These are phyloP conservation scores for Corella eumyota DNA, from an alignment of 23 tunicate genomes.

Conservation along the genomic window DNA sequence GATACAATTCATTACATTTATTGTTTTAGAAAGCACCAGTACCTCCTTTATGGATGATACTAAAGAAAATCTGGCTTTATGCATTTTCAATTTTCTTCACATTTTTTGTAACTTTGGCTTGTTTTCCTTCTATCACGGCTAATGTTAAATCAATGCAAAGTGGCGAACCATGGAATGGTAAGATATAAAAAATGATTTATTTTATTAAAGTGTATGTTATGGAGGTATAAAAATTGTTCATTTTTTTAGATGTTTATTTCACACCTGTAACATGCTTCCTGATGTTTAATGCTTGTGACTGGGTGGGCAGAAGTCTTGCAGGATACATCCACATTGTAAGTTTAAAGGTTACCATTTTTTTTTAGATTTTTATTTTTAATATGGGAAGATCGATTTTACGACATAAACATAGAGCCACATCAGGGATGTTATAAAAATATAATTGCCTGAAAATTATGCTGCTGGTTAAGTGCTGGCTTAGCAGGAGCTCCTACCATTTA, in stretches of 20 bases:
- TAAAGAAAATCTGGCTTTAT: constrained; percentile 45
- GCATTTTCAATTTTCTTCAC: constrained; percentile 38
- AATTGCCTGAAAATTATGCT: no score
- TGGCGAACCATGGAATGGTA: constrained; percentile 13
- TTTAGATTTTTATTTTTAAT: not conserved
- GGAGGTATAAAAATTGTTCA: no score
- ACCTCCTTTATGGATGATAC: constrained; percentile 24
- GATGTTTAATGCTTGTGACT: constrained; percentile 61
- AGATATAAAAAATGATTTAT: constrained; percentile 3
- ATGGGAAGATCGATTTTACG: no score
- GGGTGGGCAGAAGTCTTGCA: constrained; percentile 68
- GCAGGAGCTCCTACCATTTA: no score
- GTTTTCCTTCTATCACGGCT: constrained; percentile 79
- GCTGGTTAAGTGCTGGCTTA: no score
- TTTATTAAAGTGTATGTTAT: not conserved
- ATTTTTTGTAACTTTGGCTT: constrained; percentile 77
- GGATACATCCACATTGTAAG: constrained; percentile 64
- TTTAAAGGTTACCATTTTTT: constrained; percentile 1
- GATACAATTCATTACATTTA: constrained; percentile 3
- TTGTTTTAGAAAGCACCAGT: not conserved
- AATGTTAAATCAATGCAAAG: constrained; percentile 30
- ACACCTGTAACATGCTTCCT: constrained; percentile 77
- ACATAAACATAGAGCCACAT: no score
- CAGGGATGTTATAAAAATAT: no score
- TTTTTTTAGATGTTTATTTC: constrained; percentile 60